Evolutionary conservation across 2,888 invertebrate species (phyloP), one percentile per base, ranked within the genome.

Genomic region (Sarcophaga subvicina): DNA sequence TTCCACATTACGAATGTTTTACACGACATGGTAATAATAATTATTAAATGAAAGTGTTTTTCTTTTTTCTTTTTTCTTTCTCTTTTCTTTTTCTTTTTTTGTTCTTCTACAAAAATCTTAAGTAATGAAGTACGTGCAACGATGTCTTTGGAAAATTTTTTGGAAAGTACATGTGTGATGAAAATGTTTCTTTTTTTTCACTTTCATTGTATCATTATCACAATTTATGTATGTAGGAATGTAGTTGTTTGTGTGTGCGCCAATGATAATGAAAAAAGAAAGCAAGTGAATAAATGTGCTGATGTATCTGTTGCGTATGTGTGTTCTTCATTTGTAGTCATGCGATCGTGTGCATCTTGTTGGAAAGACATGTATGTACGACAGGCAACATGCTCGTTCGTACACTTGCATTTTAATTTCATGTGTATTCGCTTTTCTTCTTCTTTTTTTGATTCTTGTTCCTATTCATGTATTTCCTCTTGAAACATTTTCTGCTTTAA

Each of bases 401-500:
- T 71, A 78, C 62, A 67, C 78, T 83, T 79, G 62, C 73, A 62
- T 63, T 73, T 64, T 64, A 22, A 59, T 59, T 69, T 70, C 49
- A 25, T 75, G 45, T 73, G 59, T 63, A 3, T 47, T 67, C 45
- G 6, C 17, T 2, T 54, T 54, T 14, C 4, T 54, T 54, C 14
- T 54, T 54, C 14, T 22, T 64, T 70, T 27, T 11, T 14, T 62
- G n/a, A 59, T 6, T 45, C 60, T 14, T 27, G 20, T 62, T 62
- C 20, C 3, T 62, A 6, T 59, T 17, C 27, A 22, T 63, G 37
- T 49, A 10, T n/a, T 78, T 62, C n/a, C 22, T 72, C 75, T 25
- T 47, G n/a, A 64, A 66, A 75, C 12, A 79, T 79, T 64, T 75
- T 69, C 54, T 76, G 71, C 75, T 84, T 80, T 84, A 80, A 80